Evolutionary conservation across 2,113 vertebrate species (phyloP).

Genomic region (Ictalurus furcatus): DNA sequence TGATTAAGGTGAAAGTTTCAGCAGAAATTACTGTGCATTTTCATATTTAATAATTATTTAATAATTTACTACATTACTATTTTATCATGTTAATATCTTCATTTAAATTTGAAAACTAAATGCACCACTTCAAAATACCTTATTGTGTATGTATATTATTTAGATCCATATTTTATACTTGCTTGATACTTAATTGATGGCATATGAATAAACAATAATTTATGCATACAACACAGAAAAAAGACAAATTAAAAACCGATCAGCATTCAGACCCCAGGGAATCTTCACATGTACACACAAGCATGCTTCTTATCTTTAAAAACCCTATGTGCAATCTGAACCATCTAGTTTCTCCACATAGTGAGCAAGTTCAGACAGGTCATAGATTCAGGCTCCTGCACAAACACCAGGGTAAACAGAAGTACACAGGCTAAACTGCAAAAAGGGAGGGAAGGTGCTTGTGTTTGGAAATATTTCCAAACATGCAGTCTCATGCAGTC

Average conservation of each 20-base stretch:
- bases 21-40: not conserved
- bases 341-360: not conserved
- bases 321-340: not conserved
- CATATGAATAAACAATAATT: not conserved
- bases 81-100: not conserved
- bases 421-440: not conserved
- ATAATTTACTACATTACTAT: not conserved
- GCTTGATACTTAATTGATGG: too few relatives aligned
- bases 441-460: not conserved
- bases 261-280: not conserved
- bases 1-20: not conserved
- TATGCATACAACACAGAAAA: not conserved
- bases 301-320: not conserved
- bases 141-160: not conserved
- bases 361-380: conserved; percentile 37
- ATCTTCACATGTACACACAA: conserved; percentile 23
- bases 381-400: conserved; percentile 3
- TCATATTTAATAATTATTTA: not conserved
- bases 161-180: not conserved
- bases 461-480: not conserved
- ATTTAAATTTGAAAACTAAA: not conserved
- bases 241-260: not conserved
- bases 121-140: not conserved
- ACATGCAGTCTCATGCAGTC: too few relatives aligned
- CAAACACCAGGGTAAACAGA: not conserved